A percentile compares a stretch with the other conserved stretches of the same genome.
Conservation (phyloP, 2,113 vertebrate genomes). For the Steatornis caripensis region DNA sequence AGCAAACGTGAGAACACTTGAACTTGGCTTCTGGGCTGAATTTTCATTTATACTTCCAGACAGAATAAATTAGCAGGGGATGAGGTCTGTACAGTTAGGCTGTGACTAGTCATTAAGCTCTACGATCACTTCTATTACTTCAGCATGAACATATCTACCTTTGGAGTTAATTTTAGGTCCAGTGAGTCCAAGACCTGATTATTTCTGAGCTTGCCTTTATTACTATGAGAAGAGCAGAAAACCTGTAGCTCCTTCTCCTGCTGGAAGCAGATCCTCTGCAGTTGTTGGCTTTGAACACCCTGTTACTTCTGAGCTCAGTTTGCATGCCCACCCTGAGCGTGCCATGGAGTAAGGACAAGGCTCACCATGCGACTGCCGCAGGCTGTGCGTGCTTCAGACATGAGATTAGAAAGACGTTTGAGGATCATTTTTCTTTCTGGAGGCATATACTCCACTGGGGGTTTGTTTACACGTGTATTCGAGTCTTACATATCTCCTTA, state of each 20-base stretch:
- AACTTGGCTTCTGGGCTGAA: not conserved
- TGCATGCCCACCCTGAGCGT: not conserved
- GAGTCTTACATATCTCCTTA: not conserved
- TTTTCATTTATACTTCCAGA: not conserved
- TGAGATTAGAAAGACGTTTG: not conserved
- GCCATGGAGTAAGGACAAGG: not conserved
- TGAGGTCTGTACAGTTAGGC: not conserved
- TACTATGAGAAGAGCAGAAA: not conserved
- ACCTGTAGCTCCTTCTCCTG: not conserved
- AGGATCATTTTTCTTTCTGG: not conserved
- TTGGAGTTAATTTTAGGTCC: not conserved
- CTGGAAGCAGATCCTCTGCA: not conserved
- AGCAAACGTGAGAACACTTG: not conserved
- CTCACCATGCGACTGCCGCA: not conserved
- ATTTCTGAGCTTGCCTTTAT: not conserved
- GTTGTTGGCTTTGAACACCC: not conserved
- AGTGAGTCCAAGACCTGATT: not conserved
- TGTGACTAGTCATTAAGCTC: not conserved
- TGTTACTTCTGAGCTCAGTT: not conserved
- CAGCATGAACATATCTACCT: not conserved
- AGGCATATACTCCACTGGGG: not conserved
- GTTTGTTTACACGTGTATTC: not conserved
- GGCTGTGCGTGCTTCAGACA: not conserved
- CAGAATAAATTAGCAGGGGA: not conserved
- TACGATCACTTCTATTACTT: not conserved